These are phyloP conservation scores for Cassiopea andromeda DNA, from an alignment of 30 jellyfish, hydroid and myxozoan genomes.

Conservation along the genomic window DNA sequence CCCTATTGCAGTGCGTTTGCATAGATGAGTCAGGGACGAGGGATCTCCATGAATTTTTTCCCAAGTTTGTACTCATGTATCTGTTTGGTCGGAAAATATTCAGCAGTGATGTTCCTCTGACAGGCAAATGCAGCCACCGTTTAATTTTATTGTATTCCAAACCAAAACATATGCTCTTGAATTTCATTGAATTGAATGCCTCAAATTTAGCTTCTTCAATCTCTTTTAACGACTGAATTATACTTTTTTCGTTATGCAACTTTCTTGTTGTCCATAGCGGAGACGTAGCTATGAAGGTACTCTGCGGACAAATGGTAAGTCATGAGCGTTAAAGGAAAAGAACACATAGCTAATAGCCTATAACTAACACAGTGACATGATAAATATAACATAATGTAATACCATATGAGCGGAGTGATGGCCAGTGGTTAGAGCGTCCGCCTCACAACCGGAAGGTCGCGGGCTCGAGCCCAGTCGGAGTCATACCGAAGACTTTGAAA, in stretches of 20 bases:
- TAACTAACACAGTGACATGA: not conserved
- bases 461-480: too few relatives aligned
- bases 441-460: too few relatives aligned
- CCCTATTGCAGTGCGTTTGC: slow-evolving; percentile 18
- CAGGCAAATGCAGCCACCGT: slow-evolving; percentile 22
- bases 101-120: not conserved
- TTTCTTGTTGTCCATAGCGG: slow-evolving; percentile 7
- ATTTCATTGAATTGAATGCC: slow-evolving; percentile 21
- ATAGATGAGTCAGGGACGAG: not conserved
- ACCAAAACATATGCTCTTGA: slow-evolving; percentile 27
- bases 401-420: too few relatives aligned
- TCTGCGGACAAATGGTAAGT: not conserved
- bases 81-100: not conserved
- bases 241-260: not conserved
- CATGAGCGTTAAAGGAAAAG: not conserved
- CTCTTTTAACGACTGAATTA: not conserved
- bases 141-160: slow-evolving; percentile 1
- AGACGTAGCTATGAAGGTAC: slow-evolving; percentile 6
- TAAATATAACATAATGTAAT: too few relatives aligned
- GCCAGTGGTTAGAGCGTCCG: too few relatives aligned
- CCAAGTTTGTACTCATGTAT: not conserved
- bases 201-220: slow-evolving; percentile 21
- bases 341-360: not conserved
- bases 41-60: not conserved
- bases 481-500: too few relatives aligned